These are phyloP conservation scores for Brachionus paranguensis DNA, from an alignment of 1,140 invertebrate genomes.

Conservation along the genomic window DNA sequence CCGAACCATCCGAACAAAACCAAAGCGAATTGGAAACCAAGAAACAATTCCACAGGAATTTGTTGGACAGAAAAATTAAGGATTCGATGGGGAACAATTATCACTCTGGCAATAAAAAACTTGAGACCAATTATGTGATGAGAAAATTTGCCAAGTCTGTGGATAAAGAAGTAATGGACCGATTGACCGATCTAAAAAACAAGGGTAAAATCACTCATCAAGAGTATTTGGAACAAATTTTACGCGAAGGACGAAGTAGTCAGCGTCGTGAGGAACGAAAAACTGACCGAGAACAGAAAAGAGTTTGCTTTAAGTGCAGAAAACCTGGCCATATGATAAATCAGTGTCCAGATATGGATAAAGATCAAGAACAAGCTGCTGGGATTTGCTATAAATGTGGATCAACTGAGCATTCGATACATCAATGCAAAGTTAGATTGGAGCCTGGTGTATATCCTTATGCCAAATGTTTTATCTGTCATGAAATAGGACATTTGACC, in stretches of 20 bases:
- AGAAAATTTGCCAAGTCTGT: constrained; percentile 1
- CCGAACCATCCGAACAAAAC: constrained; percentile 47
- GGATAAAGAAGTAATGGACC: constrained; percentile 13
- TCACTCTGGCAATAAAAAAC: background rate
- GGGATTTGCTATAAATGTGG: constrained; percentile 58
- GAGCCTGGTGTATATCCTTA: constrained; percentile 63
- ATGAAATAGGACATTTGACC: constrained; percentile 55
- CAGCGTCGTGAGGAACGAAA: constrained; percentile 23
- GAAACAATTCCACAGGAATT: constrained; percentile 14
- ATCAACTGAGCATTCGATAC: constrained; percentile 52
- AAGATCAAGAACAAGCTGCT: constrained; percentile 50
- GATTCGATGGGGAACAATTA: background rate
- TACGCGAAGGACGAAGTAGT: constrained; percentile 19
- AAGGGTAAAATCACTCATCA: constrained; percentile 25
- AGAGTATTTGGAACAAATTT: constrained; percentile 33
- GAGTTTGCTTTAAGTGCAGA: constrained; percentile 69
- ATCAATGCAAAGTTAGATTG: constrained; percentile 50
- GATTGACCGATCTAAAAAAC: background rate
- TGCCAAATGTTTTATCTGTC: constrained; percentile 63
- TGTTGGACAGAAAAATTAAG: background rate
- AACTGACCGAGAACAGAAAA: constrained; percentile 1
- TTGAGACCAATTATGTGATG: background rate
- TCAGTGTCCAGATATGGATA: constrained; percentile 66
- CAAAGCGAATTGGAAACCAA: constrained; percentile 36
- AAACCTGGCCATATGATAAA: constrained; percentile 66